phyloP scores from a whole-genome alignment of 2,797 vertebrate genomes.

The Chrysocyon brachyurus region DNA sequence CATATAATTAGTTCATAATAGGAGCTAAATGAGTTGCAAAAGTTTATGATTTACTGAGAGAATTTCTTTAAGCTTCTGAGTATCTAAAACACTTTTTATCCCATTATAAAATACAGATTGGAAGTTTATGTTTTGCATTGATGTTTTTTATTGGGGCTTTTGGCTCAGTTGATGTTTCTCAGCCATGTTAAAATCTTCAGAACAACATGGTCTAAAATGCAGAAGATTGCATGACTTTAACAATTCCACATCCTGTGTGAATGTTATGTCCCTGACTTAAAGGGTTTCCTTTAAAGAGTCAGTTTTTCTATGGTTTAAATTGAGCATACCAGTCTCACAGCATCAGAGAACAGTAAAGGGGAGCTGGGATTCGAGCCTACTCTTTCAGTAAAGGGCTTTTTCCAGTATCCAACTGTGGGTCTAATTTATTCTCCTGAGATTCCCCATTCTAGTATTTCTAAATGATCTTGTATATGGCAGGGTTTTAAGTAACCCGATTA shows the following conservation, averaged over 20 bases:
- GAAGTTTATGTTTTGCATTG: no score
- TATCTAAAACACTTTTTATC: neutral
- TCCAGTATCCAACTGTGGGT: neutral
- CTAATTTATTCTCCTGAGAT: constrained; percentile 48
- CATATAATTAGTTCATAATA: constrained; percentile 7
- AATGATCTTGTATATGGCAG: neutral
- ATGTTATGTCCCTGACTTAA: neutral
- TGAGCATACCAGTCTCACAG: neutral
- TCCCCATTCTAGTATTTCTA: neutral
- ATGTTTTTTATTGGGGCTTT: neutral
- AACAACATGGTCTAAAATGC: neutral
- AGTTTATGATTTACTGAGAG: neutral
- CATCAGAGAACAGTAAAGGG: neutral
- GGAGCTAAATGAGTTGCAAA: neutral
- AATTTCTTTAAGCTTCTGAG: neutral
- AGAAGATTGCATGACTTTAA: neutral
- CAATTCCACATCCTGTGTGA: neutral
- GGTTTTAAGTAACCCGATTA: constrained; percentile 15
- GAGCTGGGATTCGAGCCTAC: neutral
- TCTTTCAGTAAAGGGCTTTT: constrained; percentile 35
- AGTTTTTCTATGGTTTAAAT: neutral
- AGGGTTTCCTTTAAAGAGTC: constrained; percentile 5
- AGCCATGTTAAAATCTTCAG: neutral
- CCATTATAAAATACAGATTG: neutral
- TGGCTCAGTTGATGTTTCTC: neutral